Base-by-base conservation (phyloP, 2,888 invertebrate genomes). In the Lampropteryx suffumata region DNA sequence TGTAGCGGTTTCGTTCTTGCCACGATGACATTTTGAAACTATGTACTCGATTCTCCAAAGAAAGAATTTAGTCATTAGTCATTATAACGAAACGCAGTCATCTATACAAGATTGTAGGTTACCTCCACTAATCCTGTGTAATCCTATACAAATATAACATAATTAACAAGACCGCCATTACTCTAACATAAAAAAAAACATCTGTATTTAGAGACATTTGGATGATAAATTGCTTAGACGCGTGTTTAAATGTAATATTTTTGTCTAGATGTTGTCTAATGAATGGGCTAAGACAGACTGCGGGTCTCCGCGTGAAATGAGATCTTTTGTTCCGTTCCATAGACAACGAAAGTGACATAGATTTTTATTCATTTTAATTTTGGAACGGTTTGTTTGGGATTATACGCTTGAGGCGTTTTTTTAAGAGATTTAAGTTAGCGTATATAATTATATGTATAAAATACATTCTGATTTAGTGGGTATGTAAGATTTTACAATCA, bases 71-170 rank as follows among this genome's bases (percentile, higher is more conserved):
- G 36, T 42, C 57, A 71, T 71, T 43, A 63, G 36, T 71, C 65
- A 68, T 57, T 32, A 45, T 52, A 41, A 46, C 37, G 55, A 50
- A 48, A 51, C 50, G 24, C 3, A 36, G 26, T 58, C 57, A 60
- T 60, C 54, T 63, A 65, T 50, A 63, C 61, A 57, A 46, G 59
- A 70, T 69, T 75, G 65, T 68, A 66, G 69, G 73, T 65, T 72
- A 67, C 53, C 43, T 43, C 37, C 55, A 65, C 67, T 72, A 70
- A 67, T 71, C 65, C 72, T 57, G 47, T 79, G 79, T 81, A 81
- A 85, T 84, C 84, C 80, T 62, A 69, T 71, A 73, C 72, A 81
- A 79, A 80, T 79, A 76, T 76, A 75, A 75, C 71, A 76, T 75
- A 69, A 80, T 79, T 75, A 78, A 76, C 68, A 69, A 64, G 40